Conservation (phyloP, 2,797 vertebrate species). For the Oreonectes daqikongensis region DNA sequence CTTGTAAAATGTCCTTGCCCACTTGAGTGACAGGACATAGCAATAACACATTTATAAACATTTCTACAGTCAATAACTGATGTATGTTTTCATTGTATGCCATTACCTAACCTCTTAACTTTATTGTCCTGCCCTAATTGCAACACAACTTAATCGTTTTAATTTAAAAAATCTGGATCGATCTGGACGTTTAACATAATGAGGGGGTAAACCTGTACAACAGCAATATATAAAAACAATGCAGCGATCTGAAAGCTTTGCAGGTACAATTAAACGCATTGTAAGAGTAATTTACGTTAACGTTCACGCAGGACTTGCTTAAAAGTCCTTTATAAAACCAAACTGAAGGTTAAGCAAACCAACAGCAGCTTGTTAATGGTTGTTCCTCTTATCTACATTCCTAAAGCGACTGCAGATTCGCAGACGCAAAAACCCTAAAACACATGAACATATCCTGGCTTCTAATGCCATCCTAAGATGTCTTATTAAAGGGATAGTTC, state of each 20-base stretch:
- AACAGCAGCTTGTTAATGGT: constrained; percentile 31
- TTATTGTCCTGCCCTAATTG: background rate
- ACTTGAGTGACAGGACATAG: constrained; percentile 11
- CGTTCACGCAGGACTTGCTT: background rate
- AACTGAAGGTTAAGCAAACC: constrained; percentile 18
- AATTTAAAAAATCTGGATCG: background rate
- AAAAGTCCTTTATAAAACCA: constrained; percentile 10
- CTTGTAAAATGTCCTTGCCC: background rate
- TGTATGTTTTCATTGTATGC: constrained; percentile 6
- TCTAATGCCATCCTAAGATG: constrained; percentile 19
- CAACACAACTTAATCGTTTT: background rate
- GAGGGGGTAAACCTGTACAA: background rate
- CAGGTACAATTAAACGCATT: constrained; percentile 11
- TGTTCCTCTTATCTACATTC: constrained; percentile 21
- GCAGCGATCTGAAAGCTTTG: background rate
- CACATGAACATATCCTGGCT: constrained; percentile 7
- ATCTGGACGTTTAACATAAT: background rate
- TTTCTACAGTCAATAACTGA: constrained; percentile 3
- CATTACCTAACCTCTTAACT: background rate
- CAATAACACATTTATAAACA: constrained; percentile 40
- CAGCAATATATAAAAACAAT: constrained; percentile 1
- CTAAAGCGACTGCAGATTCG: constrained; percentile 12
- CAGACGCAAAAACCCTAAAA: constrained; percentile 11
- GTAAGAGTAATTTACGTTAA: background rate
- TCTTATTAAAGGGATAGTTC: constrained; percentile 6